Evolutionary conservation across 2,888 invertebrate species (phyloP), one percentile per base, ranked within the genome.

Genomic region (Drosophila kuntzei): DNA sequence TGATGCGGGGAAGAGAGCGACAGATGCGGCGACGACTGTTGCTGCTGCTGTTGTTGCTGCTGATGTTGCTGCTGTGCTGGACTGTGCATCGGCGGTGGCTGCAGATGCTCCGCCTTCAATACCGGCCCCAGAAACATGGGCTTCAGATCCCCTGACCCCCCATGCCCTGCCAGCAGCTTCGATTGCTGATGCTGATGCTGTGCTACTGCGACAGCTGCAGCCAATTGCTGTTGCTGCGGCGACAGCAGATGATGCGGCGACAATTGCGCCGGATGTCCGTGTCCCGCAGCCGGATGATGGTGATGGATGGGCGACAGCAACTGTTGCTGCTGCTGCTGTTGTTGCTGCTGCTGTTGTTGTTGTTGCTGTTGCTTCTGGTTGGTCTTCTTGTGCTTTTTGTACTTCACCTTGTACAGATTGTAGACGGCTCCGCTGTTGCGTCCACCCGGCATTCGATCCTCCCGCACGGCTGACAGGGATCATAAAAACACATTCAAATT

Each of bases 361-460:
- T 92, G 91, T 11, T 90, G 91, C 72, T 91, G 91, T 80, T 93
- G 94, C 72, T 92, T 94, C 90, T 94, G 95, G 73, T 95, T 94
- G 76, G 95, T 94, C 93, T 98, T 97, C 95, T 98, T 98, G 94
- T 98, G 97, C 93, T 98, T 99, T 94, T 98, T 98, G 93, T 99
- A 99, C 94, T 98, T 98, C 54, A 98, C 98, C 95, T 99, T 99
- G 94, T 99, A 99, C 89, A 99, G 94, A 93, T 99, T 99, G 93
- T 99, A 99, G 71, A 99, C 99, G 76, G 99, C 99, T 79, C 98
- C 98, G 87, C 98, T 99, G 93, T 99, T 99, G 63, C 99, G 95
- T 57, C 99, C 99, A 39, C 99, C 99, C n/a, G 99, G 99, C 99
- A 99, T 99, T 89, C 99, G 95, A 93, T 99, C 99, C 93, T 99